phyloP scores from a whole-genome alignment of 2,797 vertebrate species.

The Platalea minor region DNA sequence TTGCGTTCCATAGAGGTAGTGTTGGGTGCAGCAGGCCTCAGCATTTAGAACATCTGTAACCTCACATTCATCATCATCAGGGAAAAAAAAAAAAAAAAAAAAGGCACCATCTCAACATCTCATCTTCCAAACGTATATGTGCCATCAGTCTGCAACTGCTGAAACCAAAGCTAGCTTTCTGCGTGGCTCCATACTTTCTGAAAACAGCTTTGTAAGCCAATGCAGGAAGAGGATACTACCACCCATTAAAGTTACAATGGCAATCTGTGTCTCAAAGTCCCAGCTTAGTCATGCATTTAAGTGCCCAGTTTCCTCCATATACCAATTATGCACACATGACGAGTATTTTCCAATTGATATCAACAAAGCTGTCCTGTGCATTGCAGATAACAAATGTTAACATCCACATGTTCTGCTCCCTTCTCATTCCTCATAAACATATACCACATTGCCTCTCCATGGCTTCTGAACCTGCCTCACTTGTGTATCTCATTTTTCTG shows the following conservation, averaged over 20 bases:
- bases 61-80: not conserved
- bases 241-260: not conserved
- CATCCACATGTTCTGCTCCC: not conserved
- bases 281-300: constrained; percentile 10
- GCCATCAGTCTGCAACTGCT: not conserved
- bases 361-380: not conserved
- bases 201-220: not conserved
- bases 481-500: not conserved
- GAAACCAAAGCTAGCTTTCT: not conserved
- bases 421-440: not conserved
- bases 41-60: not conserved
- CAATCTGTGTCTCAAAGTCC: constrained; percentile 45
- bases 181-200: not conserved
- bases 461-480: not conserved
- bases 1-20: not conserved
- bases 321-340: not conserved
- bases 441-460: not conserved
- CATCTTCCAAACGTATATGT: not conserved
- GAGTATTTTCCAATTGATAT: not conserved
- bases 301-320: constrained; percentile 16
- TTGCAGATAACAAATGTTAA: not conserved
- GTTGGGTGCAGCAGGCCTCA: not conserved
- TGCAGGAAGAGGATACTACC: not conserved
- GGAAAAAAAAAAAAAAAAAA: not conserved
- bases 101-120: not conserved